Evolutionary conservation across 2,113 vertebrate species (phyloP), one percentile per base, ranked within the genome.

Genomic region (Phocoena phocoena): DNA sequence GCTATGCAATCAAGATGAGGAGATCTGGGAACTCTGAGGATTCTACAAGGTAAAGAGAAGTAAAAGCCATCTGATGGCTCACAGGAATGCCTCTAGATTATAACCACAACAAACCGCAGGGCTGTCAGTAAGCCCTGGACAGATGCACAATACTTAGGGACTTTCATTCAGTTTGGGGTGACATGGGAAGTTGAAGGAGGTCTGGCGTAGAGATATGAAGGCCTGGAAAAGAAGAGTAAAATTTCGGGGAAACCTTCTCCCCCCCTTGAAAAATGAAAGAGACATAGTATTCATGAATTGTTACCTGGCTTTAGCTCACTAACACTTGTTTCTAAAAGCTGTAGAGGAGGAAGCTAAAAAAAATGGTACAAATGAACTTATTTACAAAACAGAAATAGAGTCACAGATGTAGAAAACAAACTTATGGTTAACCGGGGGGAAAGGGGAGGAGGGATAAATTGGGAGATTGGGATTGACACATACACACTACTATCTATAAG

Each of bases 241-340:
- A 50, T 77, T 97, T 77, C 20, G 41, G 70, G 26, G 23, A 95
- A 68, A 81, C 8, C 5, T 63, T 70, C 36, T 38, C 67, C 20
- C 36, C 26, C 1, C 58, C n/a, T 80, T 82, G 26, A 86, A 47
- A 93, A 93, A 83, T 90, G 33, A 90, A 92, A 93, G 79, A 93
- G 60, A 65, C 1, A 6, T 5, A 65, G 5, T 58, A 73, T 87
- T 67, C 21, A 26, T 73, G 60, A 74, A 41, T 90, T 86, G 13
- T 80, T 63, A 50, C 8, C 31, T 58, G 44, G 18, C 15, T 77
- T 79, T 92, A 88, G 65, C 20, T 93, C 20, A 47, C 31, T 95
- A 47, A 44, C 12, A n/a, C 41, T 93, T 21, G 65, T 95, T 91
- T 95, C 63, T 96, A 96, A 88, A 92, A 91, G 80, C n/a, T 38